These are phyloP conservation scores for Dorcus hopei DNA, from an alignment of 2,888 invertebrate genomes.

Conservation along the genomic window DNA sequence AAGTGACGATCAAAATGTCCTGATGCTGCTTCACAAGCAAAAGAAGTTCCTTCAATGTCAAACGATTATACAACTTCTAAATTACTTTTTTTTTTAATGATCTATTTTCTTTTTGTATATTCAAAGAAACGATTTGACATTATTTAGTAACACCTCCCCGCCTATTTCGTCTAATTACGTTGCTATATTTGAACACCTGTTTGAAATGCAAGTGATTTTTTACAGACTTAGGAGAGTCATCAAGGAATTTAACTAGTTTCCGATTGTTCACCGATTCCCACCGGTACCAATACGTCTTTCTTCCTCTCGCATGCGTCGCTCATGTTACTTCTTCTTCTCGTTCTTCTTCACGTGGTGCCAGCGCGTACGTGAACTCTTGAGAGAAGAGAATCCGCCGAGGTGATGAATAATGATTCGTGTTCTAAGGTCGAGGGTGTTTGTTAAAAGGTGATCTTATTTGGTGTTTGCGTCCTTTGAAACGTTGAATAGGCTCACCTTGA, in stretches of 20 bases:
- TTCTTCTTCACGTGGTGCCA: not conserved
- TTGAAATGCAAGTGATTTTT: not conserved
- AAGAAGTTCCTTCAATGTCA: no score
- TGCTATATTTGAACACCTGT: not conserved
- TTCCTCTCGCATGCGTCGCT: not conserved
- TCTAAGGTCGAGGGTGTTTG: not conserved
- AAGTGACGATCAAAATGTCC: no score
- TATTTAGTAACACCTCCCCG: not conserved
- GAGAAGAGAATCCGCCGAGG: not conserved
- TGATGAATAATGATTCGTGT: slow-evolving; percentile 1
- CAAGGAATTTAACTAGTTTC: not conserved
- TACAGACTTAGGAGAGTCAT: not conserved
- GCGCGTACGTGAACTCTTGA: not conserved
- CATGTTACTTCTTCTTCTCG: not conserved
- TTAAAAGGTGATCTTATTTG: not conserved
- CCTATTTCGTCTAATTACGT: not conserved
- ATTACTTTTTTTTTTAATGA: no score
- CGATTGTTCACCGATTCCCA: not conserved
- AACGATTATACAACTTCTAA: no score
- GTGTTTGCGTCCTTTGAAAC: no score
- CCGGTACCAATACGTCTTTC: not conserved
- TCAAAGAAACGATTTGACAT: no score
- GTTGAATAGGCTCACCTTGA: not conserved
- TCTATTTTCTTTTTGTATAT: no score
- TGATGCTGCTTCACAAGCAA: no score